phyloP scores from a whole-genome alignment of 2,797 vertebrate species.

The Tinamus major region DNA sequence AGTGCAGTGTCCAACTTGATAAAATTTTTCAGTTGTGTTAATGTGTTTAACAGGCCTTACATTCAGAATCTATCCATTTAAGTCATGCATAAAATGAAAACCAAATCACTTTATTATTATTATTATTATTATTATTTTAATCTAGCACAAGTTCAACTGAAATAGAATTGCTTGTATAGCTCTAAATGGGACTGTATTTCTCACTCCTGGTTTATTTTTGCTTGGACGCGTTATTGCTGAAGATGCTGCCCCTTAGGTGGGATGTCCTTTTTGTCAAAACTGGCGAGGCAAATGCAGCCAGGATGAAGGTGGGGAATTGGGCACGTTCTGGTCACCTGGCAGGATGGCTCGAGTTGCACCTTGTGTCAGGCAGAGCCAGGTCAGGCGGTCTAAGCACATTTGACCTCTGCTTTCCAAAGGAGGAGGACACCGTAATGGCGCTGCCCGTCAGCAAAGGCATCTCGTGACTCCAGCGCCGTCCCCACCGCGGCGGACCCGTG shows the following conservation, averaged over 20 bases:
- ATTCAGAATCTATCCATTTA: neutral
- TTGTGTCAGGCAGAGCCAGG: neutral
- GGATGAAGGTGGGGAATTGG: neutral
- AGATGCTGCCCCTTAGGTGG: neutral
- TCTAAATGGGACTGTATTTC: neutral
- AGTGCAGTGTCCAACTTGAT: neutral
- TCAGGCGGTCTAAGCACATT: neutral
- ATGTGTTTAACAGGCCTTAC: neutral
- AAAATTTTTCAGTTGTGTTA: neutral
- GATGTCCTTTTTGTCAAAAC: neutral
- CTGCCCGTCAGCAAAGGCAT: neutral
- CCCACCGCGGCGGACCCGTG: neutral
- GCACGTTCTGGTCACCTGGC: neutral
- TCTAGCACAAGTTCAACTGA: neutral
- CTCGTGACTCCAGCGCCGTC: neutral
- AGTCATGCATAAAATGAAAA: neutral
- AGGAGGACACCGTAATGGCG: slow-evolving; percentile 2
- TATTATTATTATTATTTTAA: neutral
- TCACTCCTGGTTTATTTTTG: neutral
- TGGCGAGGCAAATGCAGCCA: neutral
- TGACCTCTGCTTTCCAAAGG: neutral
- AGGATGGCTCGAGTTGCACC: neutral
- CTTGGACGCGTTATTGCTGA: neutral
- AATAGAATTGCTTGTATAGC: neutral
- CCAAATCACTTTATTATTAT: neutral